Base-by-base conservation (phyloP, 2,888 invertebrate genomes). In the Dynastes maya region DNA sequence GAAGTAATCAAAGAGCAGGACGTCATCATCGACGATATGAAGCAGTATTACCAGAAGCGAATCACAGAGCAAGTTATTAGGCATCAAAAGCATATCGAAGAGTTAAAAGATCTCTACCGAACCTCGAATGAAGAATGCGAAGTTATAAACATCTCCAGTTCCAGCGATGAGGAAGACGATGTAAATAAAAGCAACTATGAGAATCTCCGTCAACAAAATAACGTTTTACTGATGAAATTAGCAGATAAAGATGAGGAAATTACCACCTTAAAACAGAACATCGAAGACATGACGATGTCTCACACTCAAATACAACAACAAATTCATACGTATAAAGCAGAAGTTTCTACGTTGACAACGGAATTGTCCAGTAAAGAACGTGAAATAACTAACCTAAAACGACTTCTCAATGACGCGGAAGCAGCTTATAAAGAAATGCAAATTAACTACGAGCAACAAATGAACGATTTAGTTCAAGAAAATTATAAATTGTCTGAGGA, bases 111-210 rank as follows among this genome's bases (percentile, higher is more conserved):
- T 68, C 8, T 68, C 1, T 68, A 51, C 11, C 8, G 9, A 27
- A 27, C 8, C 9, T 49, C 9, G 1, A 29, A 8, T n/a, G 29
- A 68, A 11, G 40, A 40, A 16, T n/a, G 5, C 6, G 65, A 65
- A 37, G 16, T 65, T 16, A 65, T 65, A 37, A 37, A 65, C 40
- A 11, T 65, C 2, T 29, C 9, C 11, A 65, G 65, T 37, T 65
- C 65, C 11, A 65, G 65, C 65, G 65, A 65, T 37, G 65, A 65
- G 16, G 65, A 65, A 5, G 40, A 65, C 32, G 13, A n/a, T n/a
- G 11, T 29, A 0, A n/a, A 13, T 65, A 37, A 37, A 2, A 32
- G 13, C 13, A 40, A 13, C 16, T n/a, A 4, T 11, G n/a, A 37
- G 13, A 5, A n/a, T n/a, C 27, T 65, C 1, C 65, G 9, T 8